phyloP scores from a whole-genome alignment of 2,888 invertebrate genomes.

The Plebejus anna region DNA sequence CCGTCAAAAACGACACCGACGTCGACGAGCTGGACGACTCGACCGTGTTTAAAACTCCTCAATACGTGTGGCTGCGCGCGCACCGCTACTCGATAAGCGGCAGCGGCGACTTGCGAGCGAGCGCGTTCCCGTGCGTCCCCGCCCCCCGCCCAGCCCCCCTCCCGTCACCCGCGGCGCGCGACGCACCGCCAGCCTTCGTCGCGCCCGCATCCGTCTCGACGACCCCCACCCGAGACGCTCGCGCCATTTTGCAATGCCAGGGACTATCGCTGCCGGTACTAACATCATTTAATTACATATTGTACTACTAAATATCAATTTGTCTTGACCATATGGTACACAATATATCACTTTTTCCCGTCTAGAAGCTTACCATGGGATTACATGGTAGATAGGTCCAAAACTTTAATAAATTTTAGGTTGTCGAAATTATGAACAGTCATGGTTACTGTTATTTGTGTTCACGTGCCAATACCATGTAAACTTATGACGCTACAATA shows the following conservation, averaged over 20 bases:
- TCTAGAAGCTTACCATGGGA: neutral
- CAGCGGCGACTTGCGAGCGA: constrained; percentile 48
- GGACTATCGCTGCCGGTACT: constrained; percentile 81
- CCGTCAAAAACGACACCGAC: constrained; percentile 46
- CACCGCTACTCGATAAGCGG: constrained; percentile 67
- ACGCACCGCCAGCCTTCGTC: constrained; percentile 50
- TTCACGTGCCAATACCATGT: neutral
- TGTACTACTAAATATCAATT: constrained; percentile 65
- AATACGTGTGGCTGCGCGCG: constrained; percentile 59
- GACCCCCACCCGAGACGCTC: constrained; percentile 69
- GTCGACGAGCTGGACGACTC: constrained; percentile 68
- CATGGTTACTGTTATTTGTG: neutral
- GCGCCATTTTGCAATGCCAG: constrained; percentile 76
- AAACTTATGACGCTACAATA: constrained; percentile 8
- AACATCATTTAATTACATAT: constrained; percentile 74
- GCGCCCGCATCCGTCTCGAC: constrained; percentile 65
- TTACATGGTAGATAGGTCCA: neutral
- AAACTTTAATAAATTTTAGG: too few species aligned
- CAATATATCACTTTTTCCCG: constrained; percentile 39
- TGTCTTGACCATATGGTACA: constrained; percentile 56
- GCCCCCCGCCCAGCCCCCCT: constrained; percentile 62
- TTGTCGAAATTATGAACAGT: neutral
- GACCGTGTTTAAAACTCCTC: constrained; percentile 67
- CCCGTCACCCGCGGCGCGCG: constrained; percentile 48
- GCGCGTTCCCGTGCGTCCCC: constrained; percentile 35